Evolutionary conservation across 1,140 invertebrate genomes (phyloP).

Genomic region (Ceratina australensis): DNA sequence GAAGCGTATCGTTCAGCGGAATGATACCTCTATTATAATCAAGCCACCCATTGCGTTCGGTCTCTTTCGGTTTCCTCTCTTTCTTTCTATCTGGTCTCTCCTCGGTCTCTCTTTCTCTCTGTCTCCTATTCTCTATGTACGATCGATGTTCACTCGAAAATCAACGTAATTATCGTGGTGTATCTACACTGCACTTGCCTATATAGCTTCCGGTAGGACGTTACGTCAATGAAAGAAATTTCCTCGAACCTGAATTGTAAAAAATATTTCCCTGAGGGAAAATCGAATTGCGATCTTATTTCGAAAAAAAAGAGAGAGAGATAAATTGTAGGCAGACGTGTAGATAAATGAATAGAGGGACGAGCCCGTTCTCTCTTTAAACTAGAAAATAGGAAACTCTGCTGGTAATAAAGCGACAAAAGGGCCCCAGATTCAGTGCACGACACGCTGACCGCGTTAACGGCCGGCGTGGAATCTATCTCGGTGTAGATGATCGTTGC

Average conservation of each 20-base stretch:
- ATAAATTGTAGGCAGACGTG: not conserved
- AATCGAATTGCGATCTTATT: no score
- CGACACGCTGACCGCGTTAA: conserved; percentile 49
- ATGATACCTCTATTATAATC: conserved; percentile 79
- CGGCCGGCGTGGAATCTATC: conserved; percentile 35
- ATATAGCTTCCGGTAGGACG: no score
- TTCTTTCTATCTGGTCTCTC: not conserved
- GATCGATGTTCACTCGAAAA: no score
- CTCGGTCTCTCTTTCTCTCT: not conserved
- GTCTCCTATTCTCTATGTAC: not conserved
- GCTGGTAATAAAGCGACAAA: conserved; percentile 38
- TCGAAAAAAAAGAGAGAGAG: not conserved
- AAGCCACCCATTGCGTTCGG: conserved; percentile 75
- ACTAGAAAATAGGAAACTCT: conserved; percentile 6
- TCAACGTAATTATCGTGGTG: no score
- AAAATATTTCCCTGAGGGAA: no score
- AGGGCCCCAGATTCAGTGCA: conserved; percentile 20
- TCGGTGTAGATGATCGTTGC: conserved; percentile 51
- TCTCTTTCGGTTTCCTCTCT: conserved; percentile 39
- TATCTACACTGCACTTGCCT: no score
- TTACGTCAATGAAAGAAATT: no score
- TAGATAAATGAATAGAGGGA: not conserved
- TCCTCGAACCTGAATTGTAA: no score
- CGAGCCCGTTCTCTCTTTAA: not conserved
- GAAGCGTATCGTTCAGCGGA: conserved; percentile 68